Base-by-base conservation (phyloP, 2,888 invertebrate genomes). In the Entomobrya proxima region DNA sequence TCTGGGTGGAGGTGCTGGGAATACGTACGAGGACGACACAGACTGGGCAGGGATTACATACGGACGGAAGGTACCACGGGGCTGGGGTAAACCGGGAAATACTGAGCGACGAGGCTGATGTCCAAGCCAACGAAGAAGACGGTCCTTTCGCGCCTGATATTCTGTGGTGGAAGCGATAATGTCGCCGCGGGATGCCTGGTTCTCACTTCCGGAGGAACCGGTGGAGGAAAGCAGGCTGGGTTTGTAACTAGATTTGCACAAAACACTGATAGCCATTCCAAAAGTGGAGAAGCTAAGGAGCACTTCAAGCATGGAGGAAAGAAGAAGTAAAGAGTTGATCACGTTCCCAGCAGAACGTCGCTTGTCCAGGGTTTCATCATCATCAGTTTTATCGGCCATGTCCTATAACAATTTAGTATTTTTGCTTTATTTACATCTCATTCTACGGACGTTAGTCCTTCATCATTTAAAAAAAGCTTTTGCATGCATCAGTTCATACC, bases 141-240 rank as follows among this genome's bases (percentile, higher is more conserved):
- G 80, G 52, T 89, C 88, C 21, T 90, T 90, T 50, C 88, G 89
- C 7, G 90, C 90, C 44, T 88, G 87, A 58, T 87, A 88, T 64
- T 89, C 89, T 11, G 76, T 83, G 2, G 78, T 86, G 2, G 83
- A 40, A 13, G 84, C 81, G 24, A 61, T 50, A 13, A 69, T 61
- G 9, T 86, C 76, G 35, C 85, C 80, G 1, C 87, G 85, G 11
- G 86, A 72, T 18, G 82, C 81, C 11, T 88, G 87, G n/a, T 87
- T 84, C 44, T 89, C 86, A 87, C 89, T 89, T 52, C 86, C 87
- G n/a, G 85, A 85, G 1, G 89, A 89, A 3, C 85, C 87, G 0
- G 81, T 86, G 11, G 87, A 86, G n/a, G 86, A 88, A 0, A 89
- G 69, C 13, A 88, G 84, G 37, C 75, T 61, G 1, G 72, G 35